Evolutionary conservation across 2,888 invertebrate genomes (phyloP).

Genomic region (Drosophila infuscata): DNA sequence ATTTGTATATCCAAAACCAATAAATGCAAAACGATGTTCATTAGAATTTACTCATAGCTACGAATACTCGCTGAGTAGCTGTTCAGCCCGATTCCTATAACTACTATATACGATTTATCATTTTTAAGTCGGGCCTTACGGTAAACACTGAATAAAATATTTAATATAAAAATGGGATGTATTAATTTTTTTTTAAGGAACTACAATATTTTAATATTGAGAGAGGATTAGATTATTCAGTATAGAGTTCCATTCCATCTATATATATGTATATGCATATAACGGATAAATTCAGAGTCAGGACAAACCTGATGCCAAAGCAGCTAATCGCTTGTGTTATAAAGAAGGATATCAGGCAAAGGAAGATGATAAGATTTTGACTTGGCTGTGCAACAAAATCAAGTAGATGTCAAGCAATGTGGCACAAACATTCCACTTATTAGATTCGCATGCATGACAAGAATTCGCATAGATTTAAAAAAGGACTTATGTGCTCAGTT

Average conservation of each 20-base stretch:
- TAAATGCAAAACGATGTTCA: slow-evolving; percentile 54
- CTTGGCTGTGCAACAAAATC: slow-evolving; percentile 1
- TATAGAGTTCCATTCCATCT: not conserved
- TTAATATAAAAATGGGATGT: slow-evolving; percentile 1
- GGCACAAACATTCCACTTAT: slow-evolving; percentile 18
- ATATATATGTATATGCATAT: not conserved
- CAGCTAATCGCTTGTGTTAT: not conserved
- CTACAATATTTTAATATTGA: no score
- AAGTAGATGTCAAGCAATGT: slow-evolving; percentile 15
- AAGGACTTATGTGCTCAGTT: slow-evolving; percentile 53
- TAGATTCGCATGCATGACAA: slow-evolving; percentile 39
- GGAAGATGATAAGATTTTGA: slow-evolving; percentile 5
- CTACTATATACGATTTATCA: slow-evolving; percentile 1
- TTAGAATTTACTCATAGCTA: slow-evolving; percentile 41
- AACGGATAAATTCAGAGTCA: not conserved
- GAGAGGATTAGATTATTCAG: not conserved
- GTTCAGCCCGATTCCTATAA: slow-evolving; percentile 24
- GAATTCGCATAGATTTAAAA: slow-evolving; percentile 54
- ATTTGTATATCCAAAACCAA: slow-evolving; percentile 1
- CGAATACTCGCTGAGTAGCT: slow-evolving; percentile 50
- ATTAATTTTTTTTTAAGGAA: not conserved
- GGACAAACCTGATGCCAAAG: not conserved
- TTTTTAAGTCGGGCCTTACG: not conserved
- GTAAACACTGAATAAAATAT: slow-evolving; percentile 6
- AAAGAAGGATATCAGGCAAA: slow-evolving; percentile 12